A percentile compares a stretch with the other conserved stretches of the same genome.
Evolutionary conservation across 2,888 invertebrate genomes (phyloP).

Genomic region (Nezara viridula): DNA sequence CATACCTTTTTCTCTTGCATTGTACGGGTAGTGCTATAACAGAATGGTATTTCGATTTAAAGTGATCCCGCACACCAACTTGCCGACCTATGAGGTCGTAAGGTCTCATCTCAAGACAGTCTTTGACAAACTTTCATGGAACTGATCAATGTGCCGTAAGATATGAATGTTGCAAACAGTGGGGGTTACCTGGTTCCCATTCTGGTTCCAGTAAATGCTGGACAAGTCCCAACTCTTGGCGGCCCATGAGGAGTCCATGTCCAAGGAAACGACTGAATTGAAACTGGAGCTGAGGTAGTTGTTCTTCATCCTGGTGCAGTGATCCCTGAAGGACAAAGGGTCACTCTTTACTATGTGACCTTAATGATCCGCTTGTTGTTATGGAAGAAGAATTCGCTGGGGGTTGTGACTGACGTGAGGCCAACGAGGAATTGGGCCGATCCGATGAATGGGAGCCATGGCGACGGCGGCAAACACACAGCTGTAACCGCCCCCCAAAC

Average conservation of each 20-base stretch:
- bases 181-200: constrained; percentile 31
- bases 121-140: not conserved
- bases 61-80: not conserved
- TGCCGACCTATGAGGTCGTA: not conserved
- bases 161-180: not conserved
- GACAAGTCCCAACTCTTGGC: constrained; percentile 72
- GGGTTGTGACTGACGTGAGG: constrained; percentile 3
- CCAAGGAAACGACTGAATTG: constrained; percentile 70
- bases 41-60: not conserved
- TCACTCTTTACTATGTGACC: not conserved
- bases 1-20: constrained; percentile 7
- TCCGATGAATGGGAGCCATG: not conserved
- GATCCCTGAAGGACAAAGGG: not conserved
- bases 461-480: not conserved
- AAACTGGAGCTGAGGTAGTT: constrained; percentile 61
- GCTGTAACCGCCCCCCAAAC: not conserved
- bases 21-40: not conserved
- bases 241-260: constrained; percentile 75
- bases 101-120: not conserved
- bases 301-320: constrained; percentile 50
- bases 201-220: constrained; percentile 62
- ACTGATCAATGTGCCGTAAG: not conserved
- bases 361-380: constrained; percentile 12
- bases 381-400: not conserved
- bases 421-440: not conserved